A percentile compares a stretch with the other conserved stretches of the same genome.
These are phyloP conservation scores for Channa maculata DNA, from an alignment of 2,113 vertebrate genomes.

Conservation along the genomic window DNA sequence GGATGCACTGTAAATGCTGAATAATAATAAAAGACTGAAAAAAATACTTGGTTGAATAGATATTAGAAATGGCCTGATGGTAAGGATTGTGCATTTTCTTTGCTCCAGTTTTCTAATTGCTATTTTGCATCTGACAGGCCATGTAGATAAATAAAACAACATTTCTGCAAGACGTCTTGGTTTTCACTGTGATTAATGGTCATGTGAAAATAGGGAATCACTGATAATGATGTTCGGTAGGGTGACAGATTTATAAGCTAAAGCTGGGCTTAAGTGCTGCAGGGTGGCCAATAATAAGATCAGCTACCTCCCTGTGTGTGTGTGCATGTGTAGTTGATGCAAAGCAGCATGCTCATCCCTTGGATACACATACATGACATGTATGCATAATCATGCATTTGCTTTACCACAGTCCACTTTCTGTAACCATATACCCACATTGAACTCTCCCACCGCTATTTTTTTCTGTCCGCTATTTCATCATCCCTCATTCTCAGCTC, in stretches of 20 bases:
- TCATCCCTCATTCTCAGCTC: neutral
- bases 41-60: neutral
- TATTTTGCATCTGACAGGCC: neutral
- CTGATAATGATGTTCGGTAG: slow-evolving; percentile 31
- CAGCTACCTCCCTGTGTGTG: slow-evolving; percentile 21
- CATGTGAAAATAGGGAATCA: slow-evolving; percentile 8
- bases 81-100: neutral
- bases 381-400: slow-evolving; percentile 18
- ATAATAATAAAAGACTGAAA: neutral
- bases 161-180: neutral
- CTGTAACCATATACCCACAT: slow-evolving; percentile 1
- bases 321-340: neutral
- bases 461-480: slow-evolving; percentile 21
- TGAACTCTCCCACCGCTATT: slow-evolving; percentile 12
- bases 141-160: slow-evolving; percentile 6
- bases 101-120: neutral
- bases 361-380: neutral
- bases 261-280: slow-evolving; percentile 39
- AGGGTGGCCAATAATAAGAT: slow-evolving; percentile 31
- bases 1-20: too few relatives aligned
- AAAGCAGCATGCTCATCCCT: neutral
- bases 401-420: slow-evolving; percentile 4
- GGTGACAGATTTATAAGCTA: slow-evolving; percentile 23
- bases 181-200: slow-evolving; percentile 1
- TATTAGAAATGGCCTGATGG: neutral